A percentile compares a stretch with the other conserved stretches of the same genome.
Conservation (phyloP, 2,888 invertebrate species). For the Heliconius charithonia region DNA sequence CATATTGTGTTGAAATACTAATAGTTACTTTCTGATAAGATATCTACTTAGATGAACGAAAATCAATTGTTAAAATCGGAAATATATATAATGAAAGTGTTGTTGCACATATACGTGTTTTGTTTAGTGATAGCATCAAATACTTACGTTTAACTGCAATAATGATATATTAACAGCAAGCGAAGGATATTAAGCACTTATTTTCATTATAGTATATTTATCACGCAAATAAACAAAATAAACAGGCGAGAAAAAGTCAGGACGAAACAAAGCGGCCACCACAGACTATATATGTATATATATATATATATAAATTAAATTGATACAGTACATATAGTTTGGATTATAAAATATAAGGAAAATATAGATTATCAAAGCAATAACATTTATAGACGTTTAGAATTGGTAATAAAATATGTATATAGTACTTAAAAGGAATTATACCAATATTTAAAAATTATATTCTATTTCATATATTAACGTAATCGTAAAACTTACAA, state of each 20-base stretch:
- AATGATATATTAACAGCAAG: conserved; percentile 40
- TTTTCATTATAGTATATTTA: conserved; percentile 44
- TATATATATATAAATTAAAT: conserved; percentile 24
- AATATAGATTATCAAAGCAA: not conserved
- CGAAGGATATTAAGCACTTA: conserved; percentile 43
- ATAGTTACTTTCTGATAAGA: conserved; percentile 20
- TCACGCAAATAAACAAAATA: conserved; percentile 45
- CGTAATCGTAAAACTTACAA: conserved; percentile 61
- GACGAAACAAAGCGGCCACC: conserved; percentile 44
- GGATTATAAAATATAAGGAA: not conserved
- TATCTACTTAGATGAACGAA: conserved; percentile 40
- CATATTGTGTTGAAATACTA: conserved; percentile 9
- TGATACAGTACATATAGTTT: conserved; percentile 15
- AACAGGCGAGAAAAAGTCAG: conserved; percentile 45
- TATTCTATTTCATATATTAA: conserved; percentile 21
- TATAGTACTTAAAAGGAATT: not conserved
- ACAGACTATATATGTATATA: conserved; percentile 34
- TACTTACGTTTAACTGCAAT: conserved; percentile 51
- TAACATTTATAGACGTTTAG: not conserved
- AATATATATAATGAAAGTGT: conserved; percentile 29
- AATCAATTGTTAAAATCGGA: conserved; percentile 30
- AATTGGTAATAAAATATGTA: not conserved
- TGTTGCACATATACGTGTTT: conserved; percentile 2
- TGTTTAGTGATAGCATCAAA: conserved; percentile 15
- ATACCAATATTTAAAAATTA: not conserved